phyloP scores from a whole-genome alignment of 2,113 vertebrate species.

The Oophaga pumilio region DNA sequence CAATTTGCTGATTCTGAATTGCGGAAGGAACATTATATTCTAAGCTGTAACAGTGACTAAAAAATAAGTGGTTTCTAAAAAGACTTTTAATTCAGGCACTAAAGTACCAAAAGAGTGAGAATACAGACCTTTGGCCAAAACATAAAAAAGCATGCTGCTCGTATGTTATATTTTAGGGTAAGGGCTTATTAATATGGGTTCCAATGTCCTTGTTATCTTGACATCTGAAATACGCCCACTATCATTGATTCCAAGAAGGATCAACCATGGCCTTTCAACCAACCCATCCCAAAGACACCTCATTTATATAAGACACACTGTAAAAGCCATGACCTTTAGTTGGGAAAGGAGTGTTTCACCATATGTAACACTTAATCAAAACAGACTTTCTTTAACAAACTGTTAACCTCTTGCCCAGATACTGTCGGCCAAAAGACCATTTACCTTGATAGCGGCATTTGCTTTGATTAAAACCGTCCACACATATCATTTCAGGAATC shows the following conservation, averaged over 20 bases:
- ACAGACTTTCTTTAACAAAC: slow-evolving; percentile 79
- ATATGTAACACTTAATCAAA: slow-evolving; percentile 82
- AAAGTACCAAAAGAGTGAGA: slow-evolving; percentile 73
- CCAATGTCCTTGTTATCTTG: slow-evolving; percentile 71
- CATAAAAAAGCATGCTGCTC: slow-evolving; percentile 65
- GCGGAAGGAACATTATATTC: slow-evolving; percentile 67
- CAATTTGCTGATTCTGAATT: slow-evolving; percentile 10
- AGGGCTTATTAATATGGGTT: slow-evolving; percentile 73
- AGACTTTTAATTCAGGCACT: slow-evolving; percentile 67
- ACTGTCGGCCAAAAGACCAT: slow-evolving; percentile 71
- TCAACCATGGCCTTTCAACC: slow-evolving; percentile 75
- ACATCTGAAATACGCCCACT: slow-evolving; percentile 67
- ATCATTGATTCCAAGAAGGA: slow-evolving; percentile 70
- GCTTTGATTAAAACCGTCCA: slow-evolving; percentile 80
- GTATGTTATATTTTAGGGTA: slow-evolving; percentile 66
- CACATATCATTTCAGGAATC: slow-evolving; percentile 72
- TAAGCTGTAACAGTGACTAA: slow-evolving; percentile 66
- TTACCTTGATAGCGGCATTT: slow-evolving; percentile 70
- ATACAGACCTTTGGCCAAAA: slow-evolving; percentile 70
- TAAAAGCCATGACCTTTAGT: slow-evolving; percentile 73
- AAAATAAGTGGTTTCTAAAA: slow-evolving; percentile 66
- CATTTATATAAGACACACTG: slow-evolving; percentile 76
- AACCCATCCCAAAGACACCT: slow-evolving; percentile 77
- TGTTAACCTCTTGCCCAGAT: slow-evolving; percentile 72
- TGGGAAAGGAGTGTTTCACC: slow-evolving; percentile 75